Evolutionary conservation across 2,113 vertebrate species (phyloP).

Genomic region (Peromyscus californicus): DNA sequence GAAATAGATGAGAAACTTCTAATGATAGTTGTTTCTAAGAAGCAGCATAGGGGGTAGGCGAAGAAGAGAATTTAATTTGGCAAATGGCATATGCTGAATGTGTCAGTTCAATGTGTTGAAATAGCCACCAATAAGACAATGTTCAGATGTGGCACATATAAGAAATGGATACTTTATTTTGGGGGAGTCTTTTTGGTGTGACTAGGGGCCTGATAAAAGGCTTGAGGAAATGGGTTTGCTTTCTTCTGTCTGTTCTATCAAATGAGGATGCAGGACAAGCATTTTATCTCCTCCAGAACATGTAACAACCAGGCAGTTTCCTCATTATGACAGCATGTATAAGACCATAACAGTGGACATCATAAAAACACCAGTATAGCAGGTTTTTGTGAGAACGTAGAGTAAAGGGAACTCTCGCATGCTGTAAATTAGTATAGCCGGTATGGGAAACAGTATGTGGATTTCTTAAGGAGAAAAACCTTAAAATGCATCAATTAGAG

Average conservation of each 20-base stretch:
- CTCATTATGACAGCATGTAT: background rate
- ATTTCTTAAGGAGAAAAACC: background rate
- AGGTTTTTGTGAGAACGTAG: background rate
- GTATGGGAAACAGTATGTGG: background rate
- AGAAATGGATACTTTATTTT: background rate
- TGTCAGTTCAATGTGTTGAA: background rate
- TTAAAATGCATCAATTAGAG: background rate
- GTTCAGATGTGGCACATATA: background rate
- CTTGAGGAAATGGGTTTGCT: background rate
- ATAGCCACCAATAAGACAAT: background rate
- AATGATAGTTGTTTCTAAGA: constrained; percentile 8
- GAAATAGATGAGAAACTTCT: constrained; percentile 4
- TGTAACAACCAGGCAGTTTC: background rate
- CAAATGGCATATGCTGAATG: background rate
- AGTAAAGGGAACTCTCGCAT: background rate
- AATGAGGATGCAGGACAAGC: background rate
- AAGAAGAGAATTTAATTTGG: constrained; percentile 31
- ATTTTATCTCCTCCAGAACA: background rate
- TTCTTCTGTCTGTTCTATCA: background rate
- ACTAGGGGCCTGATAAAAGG: background rate
- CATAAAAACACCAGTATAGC: background rate
- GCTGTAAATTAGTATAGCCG: background rate
- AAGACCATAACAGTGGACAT: no score
- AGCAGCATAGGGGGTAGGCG: background rate
- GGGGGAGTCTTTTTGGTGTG: background rate